A percentile compares a stretch with the other conserved stretches of the same genome.
phyloP scores from a whole-genome alignment of 2,113 vertebrate species.

The Lophotis ruficrista region DNA sequence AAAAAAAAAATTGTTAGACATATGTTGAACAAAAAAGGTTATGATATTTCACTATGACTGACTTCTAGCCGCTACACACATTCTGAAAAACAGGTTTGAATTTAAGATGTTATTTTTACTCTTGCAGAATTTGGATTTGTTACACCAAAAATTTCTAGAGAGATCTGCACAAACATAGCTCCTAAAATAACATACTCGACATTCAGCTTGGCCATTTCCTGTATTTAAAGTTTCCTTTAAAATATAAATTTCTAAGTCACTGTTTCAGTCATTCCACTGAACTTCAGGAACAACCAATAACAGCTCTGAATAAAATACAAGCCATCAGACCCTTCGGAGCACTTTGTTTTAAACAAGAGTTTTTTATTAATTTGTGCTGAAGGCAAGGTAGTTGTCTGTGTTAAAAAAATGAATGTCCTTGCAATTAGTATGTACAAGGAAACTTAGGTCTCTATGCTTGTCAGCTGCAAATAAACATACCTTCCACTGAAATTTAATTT shows the following conservation, averaged over 20 bases:
- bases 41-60: neutral
- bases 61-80: neutral
- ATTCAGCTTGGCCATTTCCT: neutral
- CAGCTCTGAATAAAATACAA: neutral
- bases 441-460: rapidly evolving
- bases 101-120: neutral
- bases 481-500: neutral
- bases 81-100: neutral
- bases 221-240: neutral
- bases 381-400: neutral
- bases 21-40: neutral
- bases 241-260: neutral
- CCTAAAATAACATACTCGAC: neutral
- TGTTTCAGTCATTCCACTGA: neutral
- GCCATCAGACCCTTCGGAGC: neutral
- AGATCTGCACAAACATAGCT: neutral
- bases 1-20: neutral
- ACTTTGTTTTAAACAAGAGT: neutral
- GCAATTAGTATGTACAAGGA: neutral
- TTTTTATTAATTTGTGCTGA: neutral
- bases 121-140: neutral
- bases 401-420: neutral
- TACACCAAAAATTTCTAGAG: neutral
- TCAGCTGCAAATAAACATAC: neutral
- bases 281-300: neutral